Percentiles rank a stretch among this genome's conserved stretches.
These are phyloP conservation scores for Eleutherodactylus coqui DNA, from an alignment of 2,797 vertebrate species.

Conservation along the genomic window DNA sequence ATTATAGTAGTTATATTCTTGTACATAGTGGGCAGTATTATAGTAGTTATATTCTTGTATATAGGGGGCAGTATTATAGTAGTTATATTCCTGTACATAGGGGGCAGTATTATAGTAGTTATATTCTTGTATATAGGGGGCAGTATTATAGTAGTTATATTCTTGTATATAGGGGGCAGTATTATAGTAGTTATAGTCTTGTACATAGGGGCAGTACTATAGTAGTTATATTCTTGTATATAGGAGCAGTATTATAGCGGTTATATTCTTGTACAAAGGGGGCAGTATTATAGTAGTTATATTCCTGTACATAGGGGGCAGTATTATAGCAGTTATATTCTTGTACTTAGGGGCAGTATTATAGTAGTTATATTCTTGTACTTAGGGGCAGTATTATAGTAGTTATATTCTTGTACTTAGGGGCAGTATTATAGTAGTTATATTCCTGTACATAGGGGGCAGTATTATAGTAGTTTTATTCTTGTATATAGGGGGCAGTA, in stretches of 20 bases:
- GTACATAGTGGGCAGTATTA: not conserved
- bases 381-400: no score
- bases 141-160: slow-evolving; percentile 1
- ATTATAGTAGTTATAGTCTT: slow-evolving; percentile 17
- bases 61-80: slow-evolving; percentile 5
- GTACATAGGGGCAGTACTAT: not conserved
- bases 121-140: not conserved
- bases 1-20: slow-evolving; percentile 11
- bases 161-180: not conserved
- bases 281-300: not conserved
- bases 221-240: slow-evolving; percentile 15
- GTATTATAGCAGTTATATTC: slow-evolving; percentile 4
- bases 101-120: no score
- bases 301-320: not conserved
- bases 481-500: no score
- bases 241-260: not conserved
- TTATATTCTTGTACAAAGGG: not conserved
- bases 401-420: not conserved
- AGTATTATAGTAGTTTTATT: not conserved
- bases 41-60: slow-evolving; percentile 5
- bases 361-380: slow-evolving; percentile 8
- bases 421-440: not conserved
- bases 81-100: no score
- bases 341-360: not conserved
- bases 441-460: no score